Conservation (phyloP, 2,797 vertebrate species). For the Parauchenoglanis punctatus region DNA sequence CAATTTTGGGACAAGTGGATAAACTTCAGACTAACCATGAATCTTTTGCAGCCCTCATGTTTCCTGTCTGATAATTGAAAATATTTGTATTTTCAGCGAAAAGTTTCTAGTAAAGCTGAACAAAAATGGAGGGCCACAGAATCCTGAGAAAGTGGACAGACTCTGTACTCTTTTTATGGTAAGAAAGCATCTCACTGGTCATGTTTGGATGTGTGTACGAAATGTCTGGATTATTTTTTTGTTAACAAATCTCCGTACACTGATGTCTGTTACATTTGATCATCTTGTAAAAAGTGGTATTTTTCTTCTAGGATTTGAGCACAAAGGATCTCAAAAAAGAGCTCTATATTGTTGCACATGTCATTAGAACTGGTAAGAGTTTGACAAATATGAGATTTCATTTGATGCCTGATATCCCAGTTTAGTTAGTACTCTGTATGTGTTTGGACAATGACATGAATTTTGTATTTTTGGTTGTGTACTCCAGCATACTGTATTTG, state of each 20-base stretch:
- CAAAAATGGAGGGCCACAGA: slow-evolving; percentile 92
- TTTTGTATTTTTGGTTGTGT: neutral
- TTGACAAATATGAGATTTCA: neutral
- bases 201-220: neutral
- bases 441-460: neutral
- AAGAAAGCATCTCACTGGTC: slow-evolving; percentile 47
- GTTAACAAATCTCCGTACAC: neutral
- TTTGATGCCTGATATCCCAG: neutral
- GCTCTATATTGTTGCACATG: slow-evolving; percentile 91
- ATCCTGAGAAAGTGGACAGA: slow-evolving; percentile 89
- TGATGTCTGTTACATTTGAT: neutral
- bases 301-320: slow-evolving; percentile 86
- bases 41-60: neutral
- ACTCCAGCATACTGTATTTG: neutral
- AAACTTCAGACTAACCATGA: neutral
- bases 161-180: slow-evolving; percentile 95
- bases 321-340: slow-evolving; percentile 98
- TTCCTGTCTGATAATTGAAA: neutral
- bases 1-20: neutral
- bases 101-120: slow-evolving; percentile 93
- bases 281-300: neutral
- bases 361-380: slow-evolving; percentile 88
- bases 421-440: neutral
- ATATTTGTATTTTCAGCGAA: slow-evolving; percentile 75
- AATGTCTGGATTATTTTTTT: neutral